Conservation (phyloP, 2,797 vertebrate genomes). For the Molossus alvarezi region DNA sequence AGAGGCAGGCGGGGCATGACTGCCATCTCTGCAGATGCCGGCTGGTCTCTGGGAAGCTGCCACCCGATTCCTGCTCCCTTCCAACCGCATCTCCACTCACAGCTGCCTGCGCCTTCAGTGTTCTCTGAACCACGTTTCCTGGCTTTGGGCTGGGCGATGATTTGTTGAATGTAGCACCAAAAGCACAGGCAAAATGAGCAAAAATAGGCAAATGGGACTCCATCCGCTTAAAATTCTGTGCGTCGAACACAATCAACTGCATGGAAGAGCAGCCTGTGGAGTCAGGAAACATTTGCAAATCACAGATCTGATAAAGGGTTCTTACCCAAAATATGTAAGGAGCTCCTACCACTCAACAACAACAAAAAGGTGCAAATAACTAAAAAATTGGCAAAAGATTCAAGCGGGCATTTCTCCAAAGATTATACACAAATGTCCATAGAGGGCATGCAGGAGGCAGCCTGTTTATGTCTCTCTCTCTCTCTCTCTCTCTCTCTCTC, state of each 20-base stretch:
- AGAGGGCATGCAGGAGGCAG: too few relatives aligned
- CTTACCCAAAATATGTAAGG: background rate
- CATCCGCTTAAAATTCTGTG: too few relatives aligned
- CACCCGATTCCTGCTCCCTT: too few relatives aligned
- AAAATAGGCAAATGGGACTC: fast-evolving
- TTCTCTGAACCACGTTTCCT: fast-evolving
- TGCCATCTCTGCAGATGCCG: fast-evolving
- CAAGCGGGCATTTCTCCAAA: background rate
- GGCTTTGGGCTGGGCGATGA: fast-evolving
- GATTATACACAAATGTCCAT: background rate
- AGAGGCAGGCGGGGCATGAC: background rate
- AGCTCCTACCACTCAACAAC: background rate
- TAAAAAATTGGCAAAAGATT: background rate
- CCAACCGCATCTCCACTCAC: fast-evolving
- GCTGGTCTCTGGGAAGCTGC: fast-evolving
- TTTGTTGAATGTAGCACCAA: background rate
- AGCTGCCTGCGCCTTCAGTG: fast-evolving
- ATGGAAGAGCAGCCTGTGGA: background rate
- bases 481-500: too few relatives aligned
- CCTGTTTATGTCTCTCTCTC: too few relatives aligned
- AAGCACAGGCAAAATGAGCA: background rate
- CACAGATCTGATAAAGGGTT: background rate
- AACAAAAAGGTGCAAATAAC: too few relatives aligned
- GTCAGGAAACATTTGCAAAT: background rate
- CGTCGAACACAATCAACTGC: fast-evolving